Base-by-base conservation (phyloP, 2,888 invertebrate genomes). In the Thymelicus sylvestris region DNA sequence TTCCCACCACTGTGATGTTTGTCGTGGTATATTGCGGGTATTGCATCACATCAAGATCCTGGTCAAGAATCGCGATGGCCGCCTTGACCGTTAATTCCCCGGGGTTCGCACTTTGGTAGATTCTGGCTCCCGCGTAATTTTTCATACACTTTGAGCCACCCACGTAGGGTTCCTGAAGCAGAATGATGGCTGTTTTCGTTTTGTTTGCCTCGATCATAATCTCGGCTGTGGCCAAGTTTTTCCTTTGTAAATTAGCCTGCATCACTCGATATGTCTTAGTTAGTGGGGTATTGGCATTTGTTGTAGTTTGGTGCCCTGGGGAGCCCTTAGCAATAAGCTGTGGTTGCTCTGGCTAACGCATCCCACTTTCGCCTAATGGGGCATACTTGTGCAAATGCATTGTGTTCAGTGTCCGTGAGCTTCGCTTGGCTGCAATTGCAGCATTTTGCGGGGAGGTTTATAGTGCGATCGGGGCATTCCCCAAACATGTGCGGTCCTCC, bases 211-310 rank as follows among this genome's bases (percentile, higher is more conserved):
- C 63, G n/a, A n/a, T n/a, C n/a, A 64, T 19, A 2, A 59, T 3
- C 38, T 73, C 70, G 0, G 64, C 6, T 6, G 73, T 73, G 0
- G 72, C 72, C 6, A 73, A 57, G 7, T 61, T 64, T 12, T 59
- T 73, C 0, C 70, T 13, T 47, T 73, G 73, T 6, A 73, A 61
- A 62, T 73, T 73, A 0, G 67, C 64, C 41, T 73, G 73, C 0
- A 65, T 13, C 13, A 67, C 7, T 8, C 8, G 7, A 13, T 31
- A 61, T 7, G 2, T 6, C 7, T 15, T 4, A 7, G 38, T 2
- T 31, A n/a, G n/a, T 3, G 31, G 31, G 31, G 2, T 31, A 3
- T 31, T 0, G 0, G 1, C 10, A 0, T 41, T 8, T 41, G 7
- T 6, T 8, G 41, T 0, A 7, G 0, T 6, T 2, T 41, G 41